Conservation (phyloP, 2,797 vertebrate species). For the Crocodylus rhombifer region DNA sequence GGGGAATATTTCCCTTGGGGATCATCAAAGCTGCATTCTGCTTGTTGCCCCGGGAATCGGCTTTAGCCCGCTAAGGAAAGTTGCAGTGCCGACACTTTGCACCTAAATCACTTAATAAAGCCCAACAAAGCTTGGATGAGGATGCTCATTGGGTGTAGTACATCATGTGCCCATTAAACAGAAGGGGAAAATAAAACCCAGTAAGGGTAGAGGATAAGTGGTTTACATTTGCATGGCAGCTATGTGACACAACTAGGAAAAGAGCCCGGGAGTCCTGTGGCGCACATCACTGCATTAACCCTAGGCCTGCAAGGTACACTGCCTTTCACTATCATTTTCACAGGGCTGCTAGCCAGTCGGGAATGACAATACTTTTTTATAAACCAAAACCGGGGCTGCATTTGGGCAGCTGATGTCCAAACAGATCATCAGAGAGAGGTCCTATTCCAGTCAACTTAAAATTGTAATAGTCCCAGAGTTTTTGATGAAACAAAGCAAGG, state of each 20-base stretch:
- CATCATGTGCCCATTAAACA: background rate
- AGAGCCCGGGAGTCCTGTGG: background rate
- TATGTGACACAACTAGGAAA: background rate
- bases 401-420: background rate
- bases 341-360: background rate
- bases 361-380: background rate
- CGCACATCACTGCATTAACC: background rate
- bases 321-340: background rate
- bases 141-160: background rate
- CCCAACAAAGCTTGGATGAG: background rate
- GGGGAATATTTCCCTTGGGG: conserved; percentile 50
- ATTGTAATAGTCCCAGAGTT: background rate
- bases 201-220: background rate
- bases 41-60: conserved; percentile 35
- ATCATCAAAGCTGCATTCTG: conserved; percentile 53
- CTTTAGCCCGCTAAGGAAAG: background rate
- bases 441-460: background rate
- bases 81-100: conserved; percentile 23
- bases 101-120: conserved; percentile 7
- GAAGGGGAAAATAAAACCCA: conserved; percentile 38
- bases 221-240: conserved; percentile 11
- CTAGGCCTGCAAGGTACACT: background rate
- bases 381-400: accelerated
- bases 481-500: background rate
- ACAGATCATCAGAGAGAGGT: background rate